phyloP scores from a whole-genome alignment of 2,797 vertebrate genomes.

The Gouania willdenowi region DNA sequence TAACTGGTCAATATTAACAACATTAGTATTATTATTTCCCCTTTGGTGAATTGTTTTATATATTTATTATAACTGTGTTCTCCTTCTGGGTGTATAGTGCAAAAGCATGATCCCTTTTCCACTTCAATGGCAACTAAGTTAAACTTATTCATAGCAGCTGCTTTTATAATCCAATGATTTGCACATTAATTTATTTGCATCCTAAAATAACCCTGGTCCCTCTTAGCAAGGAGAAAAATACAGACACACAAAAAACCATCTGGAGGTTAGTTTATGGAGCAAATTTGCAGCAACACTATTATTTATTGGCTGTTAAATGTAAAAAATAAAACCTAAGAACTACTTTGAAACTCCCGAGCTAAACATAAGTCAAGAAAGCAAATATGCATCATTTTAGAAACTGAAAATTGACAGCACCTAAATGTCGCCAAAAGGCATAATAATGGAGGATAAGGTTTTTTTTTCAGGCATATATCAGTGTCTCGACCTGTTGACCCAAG shows the following conservation, averaged over 20 bases:
- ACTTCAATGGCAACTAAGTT: too few species aligned
- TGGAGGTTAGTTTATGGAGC: constrained; percentile 31
- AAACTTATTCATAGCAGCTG: constrained; percentile 5
- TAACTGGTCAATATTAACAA: too few species aligned
- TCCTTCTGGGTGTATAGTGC: too few species aligned
- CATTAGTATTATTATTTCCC: too few species aligned
- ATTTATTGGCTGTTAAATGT: constrained; percentile 22
- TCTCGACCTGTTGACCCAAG: constrained; percentile 4
- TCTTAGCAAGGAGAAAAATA: constrained; percentile 19
- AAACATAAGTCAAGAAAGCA: constrained; percentile 25
- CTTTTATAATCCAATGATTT: constrained; percentile 28
- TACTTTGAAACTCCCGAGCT: constrained; percentile 33
- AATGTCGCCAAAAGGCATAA: constrained; percentile 17
- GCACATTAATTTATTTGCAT: constrained; percentile 12
- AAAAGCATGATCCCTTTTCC: too few species aligned
- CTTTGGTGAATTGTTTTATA: too few species aligned
- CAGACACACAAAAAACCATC: constrained; percentile 18
- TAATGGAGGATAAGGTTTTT: constrained; percentile 6
- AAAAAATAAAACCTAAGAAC: constrained; percentile 21
- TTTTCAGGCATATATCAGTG: constrained; percentile 12
- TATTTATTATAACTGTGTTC: too few species aligned
- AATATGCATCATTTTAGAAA: constrained; percentile 30
- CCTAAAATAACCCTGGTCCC: constrained; percentile 25
- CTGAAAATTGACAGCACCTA: constrained; percentile 17
- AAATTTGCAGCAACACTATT: constrained; percentile 14